Conservation (phyloP, 1,140 invertebrate genomes). For the Pogonomyrmex californicus region DNA sequence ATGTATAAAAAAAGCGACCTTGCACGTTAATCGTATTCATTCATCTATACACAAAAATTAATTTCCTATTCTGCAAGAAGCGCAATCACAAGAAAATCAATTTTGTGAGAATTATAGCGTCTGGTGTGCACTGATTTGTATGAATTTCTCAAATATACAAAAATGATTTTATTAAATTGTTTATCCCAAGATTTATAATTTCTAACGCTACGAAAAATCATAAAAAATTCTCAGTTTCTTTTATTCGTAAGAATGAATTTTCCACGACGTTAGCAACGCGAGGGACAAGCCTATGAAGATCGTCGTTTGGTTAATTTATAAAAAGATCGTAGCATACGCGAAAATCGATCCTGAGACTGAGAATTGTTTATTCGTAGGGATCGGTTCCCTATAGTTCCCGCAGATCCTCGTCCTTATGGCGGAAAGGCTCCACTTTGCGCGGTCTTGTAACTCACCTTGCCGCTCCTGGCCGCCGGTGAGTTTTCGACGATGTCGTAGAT, state of each 20-base stretch:
- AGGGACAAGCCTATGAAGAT: not conserved
- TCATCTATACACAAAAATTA: not conserved
- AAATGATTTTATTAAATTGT: constrained; percentile 8
- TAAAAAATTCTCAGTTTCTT: not conserved
- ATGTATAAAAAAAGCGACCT: not conserved
- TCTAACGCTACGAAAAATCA: not conserved
- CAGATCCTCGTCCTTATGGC: not conserved
- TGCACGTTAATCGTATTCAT: not conserved
- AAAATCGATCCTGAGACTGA: constrained; percentile 22
- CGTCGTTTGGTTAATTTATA: not conserved
- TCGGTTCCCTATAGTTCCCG: not conserved
- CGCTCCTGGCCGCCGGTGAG: constrained; percentile 95
- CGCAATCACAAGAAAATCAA: not conserved
- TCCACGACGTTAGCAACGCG: not conserved
- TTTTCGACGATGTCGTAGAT: constrained; percentile 97
- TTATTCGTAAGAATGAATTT: not conserved
- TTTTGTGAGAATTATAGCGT: not conserved
- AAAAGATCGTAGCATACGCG: not conserved
- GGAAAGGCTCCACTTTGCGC: not conserved
- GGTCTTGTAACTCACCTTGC: constrained; percentile 90
- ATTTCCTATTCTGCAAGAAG: not conserved
- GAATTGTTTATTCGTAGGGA: constrained; percentile 8
- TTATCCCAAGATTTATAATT: not conserved
- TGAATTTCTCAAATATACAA: not conserved
- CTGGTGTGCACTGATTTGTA: not conserved